Evolutionary conservation across 2,113 vertebrate genomes (phyloP).

Genomic region (Oenanthe melanoleuca): DNA sequence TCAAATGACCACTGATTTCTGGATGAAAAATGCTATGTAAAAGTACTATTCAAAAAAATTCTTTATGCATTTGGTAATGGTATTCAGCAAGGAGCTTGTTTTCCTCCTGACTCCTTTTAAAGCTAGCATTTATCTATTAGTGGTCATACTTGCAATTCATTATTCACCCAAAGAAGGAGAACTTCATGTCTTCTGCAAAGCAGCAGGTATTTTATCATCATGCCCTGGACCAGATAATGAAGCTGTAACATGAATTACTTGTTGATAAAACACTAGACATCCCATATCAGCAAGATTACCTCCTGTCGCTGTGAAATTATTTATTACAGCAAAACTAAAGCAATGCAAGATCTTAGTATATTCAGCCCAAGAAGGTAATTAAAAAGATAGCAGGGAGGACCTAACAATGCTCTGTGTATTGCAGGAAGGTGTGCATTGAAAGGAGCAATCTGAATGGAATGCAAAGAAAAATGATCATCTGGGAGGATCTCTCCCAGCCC

Average conservation of each 20-base stretch:
- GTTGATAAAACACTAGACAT: neutral
- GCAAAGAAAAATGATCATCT: constrained; percentile 77
- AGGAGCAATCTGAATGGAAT: constrained; percentile 81
- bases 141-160: neutral
- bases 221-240: neutral
- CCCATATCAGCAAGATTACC: neutral
- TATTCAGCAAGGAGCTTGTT: neutral
- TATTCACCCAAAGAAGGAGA: neutral
- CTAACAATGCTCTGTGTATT: constrained; percentile 23
- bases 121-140: neutral
- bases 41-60: neutral
- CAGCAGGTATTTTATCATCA: neutral
- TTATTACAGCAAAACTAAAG: neutral
- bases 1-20: neutral
- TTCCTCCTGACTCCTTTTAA: neutral
- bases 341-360: neutral
- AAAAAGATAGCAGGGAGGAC: neutral
- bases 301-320: neutral
- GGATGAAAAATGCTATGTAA: neutral
- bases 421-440: constrained; percentile 82
- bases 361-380: neutral
- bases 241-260: neutral
- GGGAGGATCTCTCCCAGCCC: constrained; percentile 79
- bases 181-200: neutral
- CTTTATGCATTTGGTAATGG: neutral